A percentile compares a stretch with the other conserved stretches of the same genome.
Conservation (phyloP, 1,140 invertebrate species). For the Dolichoris vasculosae region DNA sequence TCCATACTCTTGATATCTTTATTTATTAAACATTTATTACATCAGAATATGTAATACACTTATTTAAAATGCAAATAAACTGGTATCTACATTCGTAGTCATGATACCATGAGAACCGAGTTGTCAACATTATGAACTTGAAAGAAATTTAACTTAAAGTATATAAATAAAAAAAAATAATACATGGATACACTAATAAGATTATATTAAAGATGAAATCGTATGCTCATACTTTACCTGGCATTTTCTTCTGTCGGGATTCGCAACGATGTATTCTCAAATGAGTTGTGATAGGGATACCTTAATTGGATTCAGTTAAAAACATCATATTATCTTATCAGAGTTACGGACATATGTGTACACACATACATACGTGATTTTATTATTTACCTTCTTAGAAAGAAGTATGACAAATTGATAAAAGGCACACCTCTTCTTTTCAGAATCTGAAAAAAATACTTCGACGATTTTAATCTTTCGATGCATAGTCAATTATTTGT, state of each 20-base stretch:
- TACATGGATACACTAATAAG: background rate
- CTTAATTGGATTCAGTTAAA: conserved; percentile 45
- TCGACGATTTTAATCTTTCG: background rate
- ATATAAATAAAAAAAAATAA: background rate
- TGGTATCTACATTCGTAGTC: background rate
- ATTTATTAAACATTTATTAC: background rate
- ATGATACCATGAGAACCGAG: background rate
- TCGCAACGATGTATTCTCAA: background rate
- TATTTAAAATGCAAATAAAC: background rate
- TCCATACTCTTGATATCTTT: background rate
- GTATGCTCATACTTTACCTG: conserved; percentile 33
- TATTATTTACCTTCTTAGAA: background rate
- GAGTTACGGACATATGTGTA: background rate
- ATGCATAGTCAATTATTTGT: background rate
- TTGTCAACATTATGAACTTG: background rate
- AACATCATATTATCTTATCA: conserved; percentile 48
- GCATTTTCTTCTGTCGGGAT: conserved; percentile 26
- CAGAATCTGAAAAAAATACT: background rate
- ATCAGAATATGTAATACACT: background rate
- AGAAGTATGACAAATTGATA: conserved; percentile 29
- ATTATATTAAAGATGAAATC: background rate
- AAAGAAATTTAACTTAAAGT: background rate
- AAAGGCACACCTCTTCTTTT: conserved; percentile 23
- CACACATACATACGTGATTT: background rate
- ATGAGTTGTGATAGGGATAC: conserved; percentile 21